These are phyloP conservation scores for Cryptus viduatorius DNA, from an alignment of 2,888 invertebrate species.

Conservation along the genomic window DNA sequence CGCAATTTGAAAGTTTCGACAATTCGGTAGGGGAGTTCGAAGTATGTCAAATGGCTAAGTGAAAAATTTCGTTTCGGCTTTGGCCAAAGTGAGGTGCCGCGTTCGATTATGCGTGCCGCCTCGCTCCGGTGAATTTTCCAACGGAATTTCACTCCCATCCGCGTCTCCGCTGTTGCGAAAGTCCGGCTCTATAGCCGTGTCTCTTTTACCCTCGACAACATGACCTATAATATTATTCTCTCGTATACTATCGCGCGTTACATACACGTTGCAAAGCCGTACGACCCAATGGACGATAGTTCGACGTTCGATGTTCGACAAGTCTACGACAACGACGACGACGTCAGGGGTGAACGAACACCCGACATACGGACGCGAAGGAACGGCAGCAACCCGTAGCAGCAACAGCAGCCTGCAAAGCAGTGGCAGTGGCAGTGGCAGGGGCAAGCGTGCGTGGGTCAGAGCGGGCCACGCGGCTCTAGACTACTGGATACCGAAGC, in stretches of 20 bases:
- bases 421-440: too few relatives aligned
- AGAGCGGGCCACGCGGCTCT: conserved; percentile 51
- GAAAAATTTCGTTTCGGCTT: conserved; percentile 11
- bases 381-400: too few relatives aligned
- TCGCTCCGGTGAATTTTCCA: conserved; percentile 83
- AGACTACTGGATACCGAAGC: conserved; percentile 40
- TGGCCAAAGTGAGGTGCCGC: conserved; percentile 83
- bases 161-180: conserved; percentile 78
- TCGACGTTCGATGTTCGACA: neutral
- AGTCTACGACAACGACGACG: neutral
- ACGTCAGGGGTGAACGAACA: conserved; percentile 82
- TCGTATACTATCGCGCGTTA: conserved; percentile 5
- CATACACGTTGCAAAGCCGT: conserved; percentile 18
- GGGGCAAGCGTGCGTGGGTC: conserved; percentile 37
- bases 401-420: neutral
- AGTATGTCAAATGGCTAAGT: neutral
- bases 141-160: conserved; percentile 84
- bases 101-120: conserved; percentile 84
- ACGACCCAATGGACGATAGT: conserved; percentile 34
- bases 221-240: conserved; percentile 57
- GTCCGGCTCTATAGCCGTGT: conserved; percentile 31
- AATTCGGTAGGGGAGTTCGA: neutral
- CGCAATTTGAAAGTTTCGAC: neutral
- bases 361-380: conserved; percentile 77
- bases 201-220: conserved; percentile 62